Evolutionary conservation across 23 tunicate species (phyloP), one percentile per base, ranked within the genome.

Genomic region (Botrylloides violaceus): DNA sequence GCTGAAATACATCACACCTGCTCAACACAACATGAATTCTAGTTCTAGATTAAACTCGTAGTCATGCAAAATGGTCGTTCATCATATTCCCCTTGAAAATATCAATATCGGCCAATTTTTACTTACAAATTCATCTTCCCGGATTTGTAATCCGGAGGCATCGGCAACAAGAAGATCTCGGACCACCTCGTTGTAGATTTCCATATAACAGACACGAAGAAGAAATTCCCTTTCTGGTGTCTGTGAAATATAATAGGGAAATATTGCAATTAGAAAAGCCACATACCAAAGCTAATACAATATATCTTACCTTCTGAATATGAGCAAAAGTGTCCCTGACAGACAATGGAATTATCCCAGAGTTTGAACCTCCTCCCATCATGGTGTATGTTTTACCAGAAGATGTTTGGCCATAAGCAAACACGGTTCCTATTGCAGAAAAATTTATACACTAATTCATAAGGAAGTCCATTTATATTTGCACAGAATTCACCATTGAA

Each of bases 321-420:
- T 50, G 48, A 34, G 64, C 29, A 75, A 90, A 90, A 49, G 86
- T 83, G 20, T 75, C 86, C 15, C 78, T 48, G 12, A 90, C 86
- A 57, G 97, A 82, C 59, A 83, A 32, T 1, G 97, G 85, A 48
- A 90, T 90, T 22, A 90, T 79, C 2, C 97, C 97, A 1, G 79
- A 81, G 20, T 47, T 59, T 12, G 29, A 21, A 2, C 53, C 48
- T 9, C 53, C 15, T 2, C 95, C 95, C 50, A 79, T 24, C 95
- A 87, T 87, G 29, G 95, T 87, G 75, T 87, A 87, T 1, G 95
- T 87, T 60, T 87, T 87, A 12, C 95, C 95, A 49, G 90, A 82
- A 0, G 97, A 86, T 1, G 97, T 90, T 74, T 90, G 97, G 3
- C 97, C 97, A 70, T 90, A 90, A 18, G 97, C 97, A 75, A 90